These are phyloP conservation scores for Drosophila elegans DNA, from an alignment of 1,140 invertebrate species.

Conservation along the genomic window DNA sequence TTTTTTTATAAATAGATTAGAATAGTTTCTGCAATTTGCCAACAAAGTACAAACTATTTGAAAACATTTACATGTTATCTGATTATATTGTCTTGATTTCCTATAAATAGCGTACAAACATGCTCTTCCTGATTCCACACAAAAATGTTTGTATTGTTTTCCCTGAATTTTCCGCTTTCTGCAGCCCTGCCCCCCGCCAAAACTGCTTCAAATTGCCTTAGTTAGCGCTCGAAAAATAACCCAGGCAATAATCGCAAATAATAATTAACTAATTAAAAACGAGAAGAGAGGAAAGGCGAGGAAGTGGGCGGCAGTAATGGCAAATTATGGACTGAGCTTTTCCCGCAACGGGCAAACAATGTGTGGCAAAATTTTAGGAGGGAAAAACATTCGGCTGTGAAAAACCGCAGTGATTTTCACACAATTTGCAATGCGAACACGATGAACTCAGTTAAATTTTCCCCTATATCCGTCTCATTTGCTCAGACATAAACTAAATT, in stretches of 20 bases:
- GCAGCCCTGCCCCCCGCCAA: neutral
- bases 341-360: slow-evolving; percentile 44
- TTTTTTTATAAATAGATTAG: neutral
- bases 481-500: neutral
- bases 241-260: slow-evolving; percentile 48
- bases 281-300: slow-evolving; percentile 4
- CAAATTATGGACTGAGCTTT: slow-evolving; percentile 64
- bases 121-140: slow-evolving; percentile 1
- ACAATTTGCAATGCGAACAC: slow-evolving; percentile 69
- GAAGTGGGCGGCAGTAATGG: slow-evolving; percentile 33
- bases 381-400: slow-evolving; percentile 29
- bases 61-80: neutral
- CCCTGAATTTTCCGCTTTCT: slow-evolving; percentile 5
- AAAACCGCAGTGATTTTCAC: slow-evolving; percentile 63
- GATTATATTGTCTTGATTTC: neutral
- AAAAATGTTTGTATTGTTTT: neutral
- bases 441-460: neutral
- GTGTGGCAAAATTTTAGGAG: slow-evolving; percentile 34
- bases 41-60: too few relatives aligned
- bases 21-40: too few relatives aligned
- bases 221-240: slow-evolving; percentile 2
- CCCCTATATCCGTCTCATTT: slow-evolving; percentile 15
- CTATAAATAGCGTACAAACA: too few relatives aligned
- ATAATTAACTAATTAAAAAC: slow-evolving; percentile 75
- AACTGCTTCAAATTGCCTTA: slow-evolving; percentile 26